phyloP scores from a whole-genome alignment of 2,797 vertebrate genomes.

The Erethizon dorsatum region DNA sequence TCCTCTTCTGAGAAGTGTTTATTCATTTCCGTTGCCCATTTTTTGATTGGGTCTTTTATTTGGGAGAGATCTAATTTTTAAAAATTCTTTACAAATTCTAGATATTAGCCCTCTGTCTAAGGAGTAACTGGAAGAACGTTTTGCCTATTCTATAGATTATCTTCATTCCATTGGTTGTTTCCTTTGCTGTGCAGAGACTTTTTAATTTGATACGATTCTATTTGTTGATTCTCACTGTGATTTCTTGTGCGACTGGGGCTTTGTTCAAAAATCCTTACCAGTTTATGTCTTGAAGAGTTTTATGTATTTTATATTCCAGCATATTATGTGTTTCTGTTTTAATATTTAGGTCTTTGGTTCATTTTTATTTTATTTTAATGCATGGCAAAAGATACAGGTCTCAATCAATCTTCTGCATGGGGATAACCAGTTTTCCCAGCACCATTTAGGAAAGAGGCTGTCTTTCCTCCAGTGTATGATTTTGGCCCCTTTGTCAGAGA shows the following conservation, averaged over 20 bases:
- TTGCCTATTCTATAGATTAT: not conserved
- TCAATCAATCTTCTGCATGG: not conserved
- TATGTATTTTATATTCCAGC: not conserved
- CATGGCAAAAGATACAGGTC: not conserved
- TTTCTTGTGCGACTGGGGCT: not conserved
- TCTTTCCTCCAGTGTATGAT: not conserved
- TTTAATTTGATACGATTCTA: not conserved
- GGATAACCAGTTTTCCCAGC: not conserved
- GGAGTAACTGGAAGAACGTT: not conserved
- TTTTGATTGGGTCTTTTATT: not conserved
- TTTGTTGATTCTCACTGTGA: not conserved
- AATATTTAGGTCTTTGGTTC: not conserved
- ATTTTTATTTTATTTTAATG: not conserved
- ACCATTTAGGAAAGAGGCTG: not conserved
- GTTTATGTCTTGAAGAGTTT: not conserved
- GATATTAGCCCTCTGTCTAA: not conserved
- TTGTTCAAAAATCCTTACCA: not conserved
- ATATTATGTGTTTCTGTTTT: not conserved
- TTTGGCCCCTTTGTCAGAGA: not conserved
- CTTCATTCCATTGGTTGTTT: not conserved
- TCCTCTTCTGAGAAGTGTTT: not conserved
- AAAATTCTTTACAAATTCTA: not conserved
- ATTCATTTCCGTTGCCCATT: not conserved
- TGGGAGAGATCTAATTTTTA: not conserved
- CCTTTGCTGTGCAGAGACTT: not conserved